Base-by-base conservation (phyloP, 2,113 vertebrate genomes). In the Poecile atricapillus region DNA sequence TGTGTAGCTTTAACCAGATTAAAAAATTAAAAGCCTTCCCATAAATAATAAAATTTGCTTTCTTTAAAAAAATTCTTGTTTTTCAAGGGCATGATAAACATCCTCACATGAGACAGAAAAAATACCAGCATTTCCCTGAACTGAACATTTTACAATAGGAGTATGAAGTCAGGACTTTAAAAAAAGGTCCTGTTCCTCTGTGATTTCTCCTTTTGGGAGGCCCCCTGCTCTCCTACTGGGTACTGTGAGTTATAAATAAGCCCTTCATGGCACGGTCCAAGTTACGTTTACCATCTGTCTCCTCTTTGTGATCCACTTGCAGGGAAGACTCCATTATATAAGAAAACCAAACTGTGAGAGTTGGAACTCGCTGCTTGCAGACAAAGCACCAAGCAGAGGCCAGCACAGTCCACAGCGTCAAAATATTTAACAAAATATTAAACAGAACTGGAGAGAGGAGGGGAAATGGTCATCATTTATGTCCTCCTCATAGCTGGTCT, bases 211-310 rank as follows among this genome's bases (percentile, higher is more conserved):
- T 82, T 84, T 82, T 1, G 0, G 76, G 92, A 94, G 94, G 88
- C 93, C 91, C 74, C 68, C 82, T 70, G 85, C 85, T 88, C 90
- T 90, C 79, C 83, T 74, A 0, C 8, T 23, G 22, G 93, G 83
- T 84, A 37, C 95, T 68, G 71, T 11, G 87, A 90, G 94, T 95
- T 96, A 97, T 96, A 97, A 97, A 97, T 95, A 96, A 96, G 85
- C 69, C 89, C 77, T 88, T 73, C 69, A 19, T 33, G 12, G 93
- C 93, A 91, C 56, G 8, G 50, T 8, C 81, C 44, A 7, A 89
- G 84, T 84, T 93, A 89, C 83, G 0, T 91, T 95, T 81, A 35
- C 96, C 95, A 97, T 95, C 96, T 96, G 96, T 94, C 96, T 86
- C 69, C 75, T 93, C 86, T 90, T 88, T 70, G 85, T 83, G 85